Percentiles rank a stretch among this genome's conserved stretches.
Conservation (phyloP, 2,113 vertebrate species). For the Athene noctua region DNA sequence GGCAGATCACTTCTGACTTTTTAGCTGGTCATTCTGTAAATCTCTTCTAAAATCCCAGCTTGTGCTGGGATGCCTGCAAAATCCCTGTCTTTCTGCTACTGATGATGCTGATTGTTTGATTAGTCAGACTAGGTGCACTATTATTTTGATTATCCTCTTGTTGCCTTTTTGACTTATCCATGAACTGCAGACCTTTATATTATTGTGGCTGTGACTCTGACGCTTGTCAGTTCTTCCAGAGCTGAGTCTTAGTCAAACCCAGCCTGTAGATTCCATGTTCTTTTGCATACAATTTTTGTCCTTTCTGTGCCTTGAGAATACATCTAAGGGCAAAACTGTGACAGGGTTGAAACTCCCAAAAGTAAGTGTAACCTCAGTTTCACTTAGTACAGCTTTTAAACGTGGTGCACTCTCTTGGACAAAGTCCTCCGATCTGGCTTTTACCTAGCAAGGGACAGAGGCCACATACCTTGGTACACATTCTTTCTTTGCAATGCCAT, state of each 20-base stretch:
- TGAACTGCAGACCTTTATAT: background rate
- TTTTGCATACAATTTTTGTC: background rate
- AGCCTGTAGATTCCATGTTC: background rate
- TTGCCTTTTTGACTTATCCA: background rate
- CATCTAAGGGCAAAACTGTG: background rate
- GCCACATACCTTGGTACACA: background rate
- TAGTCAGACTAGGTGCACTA: background rate
- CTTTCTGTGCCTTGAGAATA: background rate
- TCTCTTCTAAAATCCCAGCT: background rate
- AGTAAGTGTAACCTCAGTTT: background rate
- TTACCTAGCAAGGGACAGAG: background rate
- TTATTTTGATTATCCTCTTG: background rate
- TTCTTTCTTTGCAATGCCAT: background rate
- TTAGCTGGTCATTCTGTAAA: background rate
- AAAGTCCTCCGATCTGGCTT: background rate
- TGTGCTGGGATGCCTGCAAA: background rate
- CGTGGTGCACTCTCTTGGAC: rapidly evolving
- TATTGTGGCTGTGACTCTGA: background rate
- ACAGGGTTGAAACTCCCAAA: background rate
- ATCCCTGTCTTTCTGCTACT: background rate
- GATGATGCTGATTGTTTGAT: rapidly evolving
- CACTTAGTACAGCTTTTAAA: background rate
- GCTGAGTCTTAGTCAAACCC: background rate
- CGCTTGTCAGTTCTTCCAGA: background rate
- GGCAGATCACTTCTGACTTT: background rate